phyloP scores from a whole-genome alignment of 2,797 vertebrate species.

The Toxotes lorentzi region DNA sequence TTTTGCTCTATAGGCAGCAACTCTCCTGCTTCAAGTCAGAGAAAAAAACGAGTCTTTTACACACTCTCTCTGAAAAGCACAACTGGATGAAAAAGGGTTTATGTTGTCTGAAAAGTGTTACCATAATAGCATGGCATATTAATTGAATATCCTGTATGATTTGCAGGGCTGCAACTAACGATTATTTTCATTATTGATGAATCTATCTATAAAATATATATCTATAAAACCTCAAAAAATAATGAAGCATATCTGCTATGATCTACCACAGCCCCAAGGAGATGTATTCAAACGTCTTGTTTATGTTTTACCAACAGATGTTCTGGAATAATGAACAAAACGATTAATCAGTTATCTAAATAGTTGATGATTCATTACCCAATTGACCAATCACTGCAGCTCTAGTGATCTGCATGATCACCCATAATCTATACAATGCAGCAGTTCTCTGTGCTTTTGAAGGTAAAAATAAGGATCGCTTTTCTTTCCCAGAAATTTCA shows the following conservation, averaged over 20 bases:
- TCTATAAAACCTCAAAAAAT: background rate
- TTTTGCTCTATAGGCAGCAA: background rate
- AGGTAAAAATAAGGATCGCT: background rate
- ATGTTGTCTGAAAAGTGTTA: background rate
- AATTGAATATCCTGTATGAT: background rate
- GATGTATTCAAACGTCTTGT: background rate
- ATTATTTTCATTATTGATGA: background rate
- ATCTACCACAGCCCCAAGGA: background rate
- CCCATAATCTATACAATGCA: background rate
- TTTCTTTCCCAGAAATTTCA: background rate
- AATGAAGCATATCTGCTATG: background rate
- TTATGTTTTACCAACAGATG: background rate
- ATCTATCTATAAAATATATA: background rate
- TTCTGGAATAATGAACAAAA: background rate
- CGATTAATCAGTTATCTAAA: background rate
- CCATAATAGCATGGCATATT: background rate
- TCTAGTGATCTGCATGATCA: background rate
- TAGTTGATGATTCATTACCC: background rate
- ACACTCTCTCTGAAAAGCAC: constrained; percentile 3
- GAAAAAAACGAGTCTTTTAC: background rate
- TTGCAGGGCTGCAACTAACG: background rate
- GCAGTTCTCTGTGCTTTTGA: background rate
- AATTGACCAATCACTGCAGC: background rate
- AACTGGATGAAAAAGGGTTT: background rate
- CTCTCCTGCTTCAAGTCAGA: constrained; percentile 4